Evolutionary conservation across 1,140 invertebrate genomes (phyloP).

Genomic region (Cyclargus thomasi): DNA sequence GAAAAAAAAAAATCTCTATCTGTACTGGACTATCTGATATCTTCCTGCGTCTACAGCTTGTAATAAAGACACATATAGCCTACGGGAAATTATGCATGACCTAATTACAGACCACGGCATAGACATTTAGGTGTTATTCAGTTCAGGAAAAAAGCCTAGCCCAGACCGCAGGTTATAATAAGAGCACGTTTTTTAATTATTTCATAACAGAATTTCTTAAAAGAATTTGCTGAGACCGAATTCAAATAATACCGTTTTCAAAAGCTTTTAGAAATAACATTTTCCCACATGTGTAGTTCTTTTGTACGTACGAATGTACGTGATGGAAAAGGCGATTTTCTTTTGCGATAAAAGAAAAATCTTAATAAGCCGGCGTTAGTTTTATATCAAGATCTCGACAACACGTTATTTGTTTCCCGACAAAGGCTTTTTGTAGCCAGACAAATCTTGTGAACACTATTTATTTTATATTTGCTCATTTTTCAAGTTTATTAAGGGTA

Average conservation of each 20-base stretch:
- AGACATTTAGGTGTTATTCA: background rate
- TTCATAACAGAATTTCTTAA: no score
- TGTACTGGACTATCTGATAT: no score
- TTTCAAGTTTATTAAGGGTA: no score
- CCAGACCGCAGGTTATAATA: background rate
- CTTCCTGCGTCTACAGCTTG: no score
- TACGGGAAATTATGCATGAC: constrained; percentile 3
- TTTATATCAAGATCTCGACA: background rate
- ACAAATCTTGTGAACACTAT: no score
- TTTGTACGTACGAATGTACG: no score
- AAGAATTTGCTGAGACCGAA: no score
- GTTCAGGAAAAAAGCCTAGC: background rate
- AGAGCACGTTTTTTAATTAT: no score
- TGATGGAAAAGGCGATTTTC: background rate
- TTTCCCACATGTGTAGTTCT: background rate
- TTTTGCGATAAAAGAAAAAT: background rate
- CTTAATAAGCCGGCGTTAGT: background rate
- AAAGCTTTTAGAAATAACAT: no score
- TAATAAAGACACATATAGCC: constrained; percentile 5
- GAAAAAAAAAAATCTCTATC: no score
- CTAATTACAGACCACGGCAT: background rate
- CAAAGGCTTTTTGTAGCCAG: background rate
- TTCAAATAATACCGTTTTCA: background rate
- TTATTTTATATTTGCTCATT: no score
- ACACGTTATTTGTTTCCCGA: background rate